Evolutionary conservation across 1,140 invertebrate species (phyloP).

Genomic region (Stegodyphus dumicola): DNA sequence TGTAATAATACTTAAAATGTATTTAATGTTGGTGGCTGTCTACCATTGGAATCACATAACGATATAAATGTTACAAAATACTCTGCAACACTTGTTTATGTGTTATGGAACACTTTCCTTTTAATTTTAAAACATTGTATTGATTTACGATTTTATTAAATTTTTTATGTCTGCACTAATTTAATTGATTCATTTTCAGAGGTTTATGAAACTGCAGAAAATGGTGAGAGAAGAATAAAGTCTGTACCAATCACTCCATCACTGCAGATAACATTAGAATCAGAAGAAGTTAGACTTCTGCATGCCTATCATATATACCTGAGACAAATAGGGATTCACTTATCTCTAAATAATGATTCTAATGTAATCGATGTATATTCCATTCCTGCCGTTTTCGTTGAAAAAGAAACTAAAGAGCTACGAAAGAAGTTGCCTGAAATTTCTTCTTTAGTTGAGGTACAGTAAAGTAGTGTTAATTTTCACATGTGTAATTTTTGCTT

Average conservation of each 20-base stretch:
- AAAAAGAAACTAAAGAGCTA: constrained; percentile 63
- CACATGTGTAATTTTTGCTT: too few relatives aligned
- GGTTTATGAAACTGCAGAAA: constrained; percentile 31
- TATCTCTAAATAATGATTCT: constrained; percentile 39
- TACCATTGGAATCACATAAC: too few relatives aligned
- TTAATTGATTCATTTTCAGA: constrained; percentile 33
- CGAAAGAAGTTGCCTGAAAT: constrained; percentile 13
- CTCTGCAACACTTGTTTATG: too few relatives aligned
- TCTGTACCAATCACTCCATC: constrained; percentile 65
- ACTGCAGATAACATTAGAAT: constrained; percentile 66
- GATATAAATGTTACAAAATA: too few relatives aligned
- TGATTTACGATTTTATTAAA: background rate
- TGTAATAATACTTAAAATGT: too few relatives aligned
- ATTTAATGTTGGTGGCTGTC: too few relatives aligned
- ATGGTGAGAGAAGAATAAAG: constrained; percentile 43
- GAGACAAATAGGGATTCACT: constrained; percentile 66
- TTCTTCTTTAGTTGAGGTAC: constrained; percentile 65
- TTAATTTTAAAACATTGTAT: background rate
- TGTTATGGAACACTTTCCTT: background rate
- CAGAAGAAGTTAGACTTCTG: constrained; percentile 68
- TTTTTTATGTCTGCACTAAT: background rate
- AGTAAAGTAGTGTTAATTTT: too few relatives aligned
- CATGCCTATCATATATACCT: constrained; percentile 67
- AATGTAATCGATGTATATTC: constrained; percentile 59
- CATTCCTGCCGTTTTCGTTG: constrained; percentile 64